A percentile compares a stretch with the other conserved stretches of the same genome.
These are phyloP conservation scores for Malurus splendens DNA, from an alignment of 2,797 vertebrate genomes.

Conservation along the genomic window DNA sequence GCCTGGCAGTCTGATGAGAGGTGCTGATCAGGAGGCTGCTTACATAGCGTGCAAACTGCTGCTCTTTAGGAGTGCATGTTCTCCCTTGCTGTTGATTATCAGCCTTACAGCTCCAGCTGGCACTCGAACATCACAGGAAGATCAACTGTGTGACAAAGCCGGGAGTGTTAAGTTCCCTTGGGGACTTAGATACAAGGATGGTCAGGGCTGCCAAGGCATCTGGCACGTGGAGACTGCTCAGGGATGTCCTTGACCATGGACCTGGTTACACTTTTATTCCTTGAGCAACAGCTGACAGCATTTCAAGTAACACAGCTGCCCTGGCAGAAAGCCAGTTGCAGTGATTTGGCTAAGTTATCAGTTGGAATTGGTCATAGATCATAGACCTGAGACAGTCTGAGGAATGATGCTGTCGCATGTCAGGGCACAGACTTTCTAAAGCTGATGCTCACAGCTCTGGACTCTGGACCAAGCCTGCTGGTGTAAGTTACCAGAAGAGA, in stretches of 20 bases:
- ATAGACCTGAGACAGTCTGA: neutral
- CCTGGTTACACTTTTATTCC: neutral
- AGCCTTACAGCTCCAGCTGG: neutral
- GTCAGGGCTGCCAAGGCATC: neutral
- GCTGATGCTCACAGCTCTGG: fast-evolving
- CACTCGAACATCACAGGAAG: neutral
- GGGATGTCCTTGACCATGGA: neutral
- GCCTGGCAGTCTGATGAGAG: conserved; percentile 1
- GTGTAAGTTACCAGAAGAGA: neutral
- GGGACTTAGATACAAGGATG: neutral
- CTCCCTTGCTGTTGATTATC: neutral
- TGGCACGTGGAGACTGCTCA: neutral
- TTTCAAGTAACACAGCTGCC: neutral
- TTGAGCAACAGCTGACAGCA: neutral
- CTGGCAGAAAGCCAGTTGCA: neutral
- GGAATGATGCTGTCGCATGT: neutral
- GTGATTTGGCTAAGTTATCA: neutral
- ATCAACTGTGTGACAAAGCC: neutral
- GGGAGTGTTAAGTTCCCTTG: neutral
- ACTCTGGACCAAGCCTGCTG: neutral
- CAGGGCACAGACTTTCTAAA: neutral
- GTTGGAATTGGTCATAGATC: neutral
- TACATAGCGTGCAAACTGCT: neutral
- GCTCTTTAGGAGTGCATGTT: neutral
- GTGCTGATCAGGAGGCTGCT: neutral